These are phyloP conservation scores for Pao palembangensis DNA, from an alignment of 2,113 vertebrate species.

Conservation along the genomic window DNA sequence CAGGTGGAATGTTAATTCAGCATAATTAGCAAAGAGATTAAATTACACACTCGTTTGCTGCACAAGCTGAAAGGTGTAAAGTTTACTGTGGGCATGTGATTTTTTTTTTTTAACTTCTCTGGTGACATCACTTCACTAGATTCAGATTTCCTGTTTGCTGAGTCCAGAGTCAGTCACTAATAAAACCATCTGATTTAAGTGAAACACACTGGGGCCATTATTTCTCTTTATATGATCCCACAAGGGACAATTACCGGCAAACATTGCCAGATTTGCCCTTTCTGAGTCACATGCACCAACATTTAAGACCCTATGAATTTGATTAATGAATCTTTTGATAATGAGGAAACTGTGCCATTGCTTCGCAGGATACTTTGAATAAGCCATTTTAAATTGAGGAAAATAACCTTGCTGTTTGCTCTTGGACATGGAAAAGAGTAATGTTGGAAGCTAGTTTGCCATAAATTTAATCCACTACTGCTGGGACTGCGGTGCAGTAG, in stretches of 20 bases:
- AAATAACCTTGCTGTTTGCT: slow-evolving; percentile 37
- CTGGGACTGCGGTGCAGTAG: slow-evolving; percentile 24
- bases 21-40: too few species aligned
- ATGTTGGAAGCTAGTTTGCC: slow-evolving; percentile 21
- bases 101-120: slow-evolving; percentile 29
- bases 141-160: slow-evolving; percentile 30
- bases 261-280: slow-evolving; percentile 32
- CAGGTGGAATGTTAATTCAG: too few species aligned
- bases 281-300: slow-evolving; percentile 18
- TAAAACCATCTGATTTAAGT: slow-evolving; percentile 33
- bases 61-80: too few species aligned
- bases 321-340: slow-evolving; percentile 45
- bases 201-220: slow-evolving; percentile 36
- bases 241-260: slow-evolving; percentile 53
- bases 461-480: slow-evolving; percentile 27
- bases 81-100: not conserved
- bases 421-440: slow-evolving; percentile 8
- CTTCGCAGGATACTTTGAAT: slow-evolving; percentile 37
- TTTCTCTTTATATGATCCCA: slow-evolving; percentile 43
- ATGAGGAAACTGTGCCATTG: slow-evolving; percentile 38
- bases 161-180: slow-evolving; percentile 35
- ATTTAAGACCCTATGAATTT: slow-evolving; percentile 42
- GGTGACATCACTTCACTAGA: slow-evolving; percentile 28
- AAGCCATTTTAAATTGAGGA: slow-evolving; percentile 36
- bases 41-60: too few species aligned